phyloP scores from a whole-genome alignment of 1,140 invertebrate genomes.

The Anoplolepis gracilipes region DNA sequence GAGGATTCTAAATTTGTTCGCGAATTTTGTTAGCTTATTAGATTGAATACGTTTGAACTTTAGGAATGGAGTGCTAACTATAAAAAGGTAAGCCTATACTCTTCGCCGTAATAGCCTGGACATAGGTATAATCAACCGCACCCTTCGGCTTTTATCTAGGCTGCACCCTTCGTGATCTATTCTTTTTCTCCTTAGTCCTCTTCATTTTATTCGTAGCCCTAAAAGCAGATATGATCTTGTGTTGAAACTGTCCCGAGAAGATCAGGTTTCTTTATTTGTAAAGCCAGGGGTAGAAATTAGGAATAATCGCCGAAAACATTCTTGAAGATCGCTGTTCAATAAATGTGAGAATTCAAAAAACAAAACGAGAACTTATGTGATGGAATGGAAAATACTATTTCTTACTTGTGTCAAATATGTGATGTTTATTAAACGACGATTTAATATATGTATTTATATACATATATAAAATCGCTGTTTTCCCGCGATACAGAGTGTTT shows the following conservation, averaged over 20 bases:
- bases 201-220: neutral
- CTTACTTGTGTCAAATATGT: neutral
- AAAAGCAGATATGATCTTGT: conserved; percentile 55
- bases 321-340: conserved; percentile 28
- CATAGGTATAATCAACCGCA: conserved; percentile 72
- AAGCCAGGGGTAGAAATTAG: conserved; percentile 45
- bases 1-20: conserved; percentile 21
- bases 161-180: conserved; percentile 71
- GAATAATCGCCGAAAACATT: conserved; percentile 15
- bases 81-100: conserved; percentile 57
- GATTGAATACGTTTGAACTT: conserved; percentile 65
- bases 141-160: conserved; percentile 72
- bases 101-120: conserved; percentile 31
- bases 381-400: neutral
- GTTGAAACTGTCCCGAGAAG: conserved; percentile 56
- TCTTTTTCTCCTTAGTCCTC: neutral
- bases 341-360: conserved; percentile 17
- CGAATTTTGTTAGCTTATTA: neutral
- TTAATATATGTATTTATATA: too few relatives aligned
- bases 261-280: conserved; percentile 54
- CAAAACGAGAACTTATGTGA: neutral
- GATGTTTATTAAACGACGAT: too few relatives aligned
- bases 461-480: too few relatives aligned
- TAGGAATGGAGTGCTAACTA: conserved; percentile 48
- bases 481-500: too few relatives aligned